Percentiles rank a stretch among this genome's conserved stretches.
Evolutionary conservation across 2,797 vertebrate genomes (phyloP).

Genomic region (Notolabrus celidotus): DNA sequence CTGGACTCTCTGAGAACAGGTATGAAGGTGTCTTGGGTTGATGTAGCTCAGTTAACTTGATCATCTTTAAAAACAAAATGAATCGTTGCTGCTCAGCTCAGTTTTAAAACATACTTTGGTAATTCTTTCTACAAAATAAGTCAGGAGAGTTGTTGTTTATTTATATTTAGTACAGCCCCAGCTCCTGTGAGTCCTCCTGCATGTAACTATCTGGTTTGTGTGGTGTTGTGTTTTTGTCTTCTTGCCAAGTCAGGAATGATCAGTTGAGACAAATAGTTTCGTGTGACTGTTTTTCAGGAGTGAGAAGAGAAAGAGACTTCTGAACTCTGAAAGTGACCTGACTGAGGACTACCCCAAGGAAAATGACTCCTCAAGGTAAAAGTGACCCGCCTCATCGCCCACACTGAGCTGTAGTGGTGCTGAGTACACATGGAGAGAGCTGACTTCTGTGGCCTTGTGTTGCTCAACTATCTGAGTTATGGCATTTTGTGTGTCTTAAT

Average conservation of each 20-base stretch:
- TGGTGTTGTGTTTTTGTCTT: not conserved
- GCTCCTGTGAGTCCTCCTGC: not conserved
- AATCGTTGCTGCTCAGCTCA: too few species aligned
- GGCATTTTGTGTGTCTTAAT: too few species aligned
- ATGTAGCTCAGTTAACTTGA: too few species aligned
- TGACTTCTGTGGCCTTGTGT: not conserved
- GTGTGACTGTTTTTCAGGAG: slow-evolving; percentile 71
- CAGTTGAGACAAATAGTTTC: not conserved
- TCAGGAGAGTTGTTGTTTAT: not conserved
- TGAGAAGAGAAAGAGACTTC: slow-evolving; percentile 93
- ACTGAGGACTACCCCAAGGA: slow-evolving; percentile 98
- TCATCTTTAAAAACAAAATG: too few species aligned
- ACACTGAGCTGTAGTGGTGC: not conserved
- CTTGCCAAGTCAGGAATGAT: not conserved
- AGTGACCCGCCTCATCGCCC: not conserved
- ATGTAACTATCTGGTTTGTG: not conserved
- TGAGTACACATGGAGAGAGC: not conserved
- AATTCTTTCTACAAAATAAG: too few species aligned
- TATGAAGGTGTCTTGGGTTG: slow-evolving; percentile 47
- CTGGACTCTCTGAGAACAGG: slow-evolving; percentile 93
- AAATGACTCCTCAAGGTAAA: slow-evolving; percentile 97
- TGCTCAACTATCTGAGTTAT: not conserved
- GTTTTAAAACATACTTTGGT: too few species aligned
- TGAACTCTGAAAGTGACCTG: slow-evolving; percentile 89
- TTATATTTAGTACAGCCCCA: not conserved